These are phyloP conservation scores for Orchestes rusci DNA, from an alignment of 2,888 invertebrate genomes.

Conservation along the genomic window DNA sequence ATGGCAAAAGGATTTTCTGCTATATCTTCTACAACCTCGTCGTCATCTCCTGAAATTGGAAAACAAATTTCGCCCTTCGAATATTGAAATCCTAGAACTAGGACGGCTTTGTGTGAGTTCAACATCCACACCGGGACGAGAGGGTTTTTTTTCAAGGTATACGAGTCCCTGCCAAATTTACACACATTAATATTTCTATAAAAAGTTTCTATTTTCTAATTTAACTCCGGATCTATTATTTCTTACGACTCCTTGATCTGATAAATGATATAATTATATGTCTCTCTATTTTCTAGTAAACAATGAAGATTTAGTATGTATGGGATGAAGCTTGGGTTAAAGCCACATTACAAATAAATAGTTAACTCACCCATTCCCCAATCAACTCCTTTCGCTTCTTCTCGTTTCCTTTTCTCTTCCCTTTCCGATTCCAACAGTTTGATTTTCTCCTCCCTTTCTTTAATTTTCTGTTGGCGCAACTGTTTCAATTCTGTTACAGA, in stretches of 20 bases:
- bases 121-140: too few species aligned
- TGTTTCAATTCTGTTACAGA: conserved; percentile 69
- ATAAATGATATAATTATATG: too few species aligned
- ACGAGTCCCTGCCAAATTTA: too few species aligned
- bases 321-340: background rate
- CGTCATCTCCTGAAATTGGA: conserved; percentile 61
- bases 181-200: too few species aligned
- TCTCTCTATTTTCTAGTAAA: too few species aligned
- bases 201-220: too few species aligned
- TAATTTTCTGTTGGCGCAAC: conserved; percentile 39
- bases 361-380: conserved; percentile 80
- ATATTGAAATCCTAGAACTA: too few species aligned
- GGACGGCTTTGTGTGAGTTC: too few species aligned
- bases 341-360: background rate
- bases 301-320: too few species aligned
- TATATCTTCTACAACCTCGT: conserved; percentile 76
- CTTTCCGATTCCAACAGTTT: conserved; percentile 47
- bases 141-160: too few species aligned
- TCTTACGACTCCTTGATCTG: too few species aligned
- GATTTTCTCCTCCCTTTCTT: conserved; percentile 42
- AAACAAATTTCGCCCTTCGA: background rate
- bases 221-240: too few species aligned
- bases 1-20: conserved; percentile 77
- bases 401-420: conserved; percentile 48
- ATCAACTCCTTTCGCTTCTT: conserved; percentile 68